A percentile compares a stretch with the other conserved stretches of the same genome.
These are phyloP conservation scores for Acridotheres tristis DNA, from an alignment of 2,797 vertebrate species.

Conservation along the genomic window DNA sequence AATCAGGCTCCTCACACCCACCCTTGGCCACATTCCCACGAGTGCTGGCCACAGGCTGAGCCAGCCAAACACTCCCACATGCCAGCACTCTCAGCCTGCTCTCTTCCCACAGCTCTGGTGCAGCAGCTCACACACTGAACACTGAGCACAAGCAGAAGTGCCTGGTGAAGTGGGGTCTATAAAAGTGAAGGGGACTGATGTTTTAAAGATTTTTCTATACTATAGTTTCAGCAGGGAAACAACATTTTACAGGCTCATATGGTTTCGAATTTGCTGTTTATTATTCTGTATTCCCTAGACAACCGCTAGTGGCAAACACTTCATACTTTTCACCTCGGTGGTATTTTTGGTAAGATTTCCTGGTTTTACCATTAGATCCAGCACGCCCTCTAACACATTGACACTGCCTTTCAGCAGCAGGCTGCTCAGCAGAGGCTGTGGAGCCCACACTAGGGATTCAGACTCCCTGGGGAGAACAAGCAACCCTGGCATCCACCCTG, in stretches of 20 bases:
- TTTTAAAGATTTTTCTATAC: not conserved
- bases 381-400: accelerated
- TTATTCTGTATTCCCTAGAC: conserved; percentile 8
- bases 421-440: not conserved
- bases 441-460: not conserved
- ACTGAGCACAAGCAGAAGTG: accelerated
- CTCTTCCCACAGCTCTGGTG: not conserved
- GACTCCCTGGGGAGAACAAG: accelerated
- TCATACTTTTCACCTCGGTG: not conserved
- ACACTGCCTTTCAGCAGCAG: not conserved
- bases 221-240: conserved; percentile 20
- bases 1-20: not conserved
- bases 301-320: not conserved
- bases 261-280: conserved; percentile 39
- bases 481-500: accelerated
- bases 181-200: not conserved
- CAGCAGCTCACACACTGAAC: not conserved
- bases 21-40: conserved; percentile 25
- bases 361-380: not conserved
- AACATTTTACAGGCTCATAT: not conserved
- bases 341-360: conserved; percentile 36
- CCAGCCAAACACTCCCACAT: not conserved
- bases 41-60: not conserved
- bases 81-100: not conserved
- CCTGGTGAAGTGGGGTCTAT: not conserved